These are phyloP conservation scores for Agrypnus murinus DNA, from an alignment of 2,888 invertebrate species.

Conservation along the genomic window DNA sequence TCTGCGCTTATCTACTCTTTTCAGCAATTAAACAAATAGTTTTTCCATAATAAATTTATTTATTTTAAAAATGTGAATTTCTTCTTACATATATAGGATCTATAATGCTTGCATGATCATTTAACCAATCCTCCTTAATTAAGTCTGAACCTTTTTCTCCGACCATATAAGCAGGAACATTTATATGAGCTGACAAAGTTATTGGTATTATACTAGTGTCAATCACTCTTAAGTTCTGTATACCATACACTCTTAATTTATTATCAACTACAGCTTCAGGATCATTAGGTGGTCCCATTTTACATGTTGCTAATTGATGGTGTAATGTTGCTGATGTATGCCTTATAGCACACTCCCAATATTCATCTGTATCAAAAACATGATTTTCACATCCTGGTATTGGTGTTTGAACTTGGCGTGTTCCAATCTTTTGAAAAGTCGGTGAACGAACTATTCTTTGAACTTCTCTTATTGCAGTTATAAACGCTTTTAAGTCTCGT, in stretches of 20 bases:
- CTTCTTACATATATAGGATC: conserved; percentile 20
- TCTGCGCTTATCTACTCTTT: too few relatives aligned
- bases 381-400: conserved; percentile 73
- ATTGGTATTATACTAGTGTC: conserved; percentile 76
- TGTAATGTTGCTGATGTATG: conserved; percentile 72
- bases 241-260: conserved; percentile 72
- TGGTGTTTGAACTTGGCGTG: conserved; percentile 67
- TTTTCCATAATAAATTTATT: too few relatives aligned
- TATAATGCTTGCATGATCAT: conserved; percentile 54
- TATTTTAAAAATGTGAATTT: too few relatives aligned
- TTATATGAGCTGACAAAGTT: conserved; percentile 73
- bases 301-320: conserved; percentile 74
- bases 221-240: conserved; percentile 72
- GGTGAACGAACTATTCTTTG: conserved; percentile 72
- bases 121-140: conserved; percentile 70
- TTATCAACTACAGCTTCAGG: conserved; percentile 75
- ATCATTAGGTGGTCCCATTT: conserved; percentile 74
- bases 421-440: conserved; percentile 71
- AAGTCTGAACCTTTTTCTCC: conserved; percentile 75
- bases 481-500: conserved; percentile 69
- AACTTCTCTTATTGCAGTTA: conserved; percentile 71
- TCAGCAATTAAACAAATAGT: too few relatives aligned
- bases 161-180: conserved; percentile 74
- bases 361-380: conserved; percentile 70
- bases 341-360: conserved; percentile 73